Evolutionary conservation across 2,888 invertebrate species (phyloP), one percentile per base, ranked within the genome.

Genomic region (Didymodactylos carnosus): DNA sequence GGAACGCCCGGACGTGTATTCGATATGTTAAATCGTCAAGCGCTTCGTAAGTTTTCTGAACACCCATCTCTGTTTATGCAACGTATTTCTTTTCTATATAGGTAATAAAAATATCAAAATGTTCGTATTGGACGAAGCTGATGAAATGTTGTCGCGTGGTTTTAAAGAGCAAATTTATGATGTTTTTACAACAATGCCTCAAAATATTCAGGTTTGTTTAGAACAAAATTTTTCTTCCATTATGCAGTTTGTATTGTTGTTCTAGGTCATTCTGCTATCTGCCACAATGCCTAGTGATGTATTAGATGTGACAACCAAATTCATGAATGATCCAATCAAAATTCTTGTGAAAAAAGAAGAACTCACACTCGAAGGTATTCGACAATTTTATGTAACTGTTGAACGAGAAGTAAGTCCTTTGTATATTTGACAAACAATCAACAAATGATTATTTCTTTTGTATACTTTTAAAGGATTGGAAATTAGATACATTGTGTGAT

Each of bases 101-200:
- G 86, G 93, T 79, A 90, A 94, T 76, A 88, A 87, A 80, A 87
- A 88, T 79, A 97, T 98, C 82, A 94, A 93, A 86, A 89, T 97
- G 84, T 98, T 98, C 84, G 97, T 98, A 69, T 87, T 98, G 80
- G 97, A 98, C 84, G 97, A 98, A 85, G 97, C 97, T 79, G 98
- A 99, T 85, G 98, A 99, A 86, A 99, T 99, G 98, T 89, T 99
- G 85, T 95, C 94, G 71, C 89, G 97, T 83, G 92, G 94, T 83
- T 99, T 99, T 85, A 98, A 98, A 85, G 98, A 98, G 86, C 98
- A 99, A 86, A 98, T 98, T 83, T 93, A 97, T 83, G 95, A 97
- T 86, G 95, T 97, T 76, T 97, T 97, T 86, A 91, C 90, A 85
- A 89, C 89, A 86, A 87, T 97, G 85, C 90, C 90, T 75, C 86